These are phyloP conservation scores for Myripristis murdjan DNA, from an alignment of 2,797 vertebrate species.

Conservation along the genomic window DNA sequence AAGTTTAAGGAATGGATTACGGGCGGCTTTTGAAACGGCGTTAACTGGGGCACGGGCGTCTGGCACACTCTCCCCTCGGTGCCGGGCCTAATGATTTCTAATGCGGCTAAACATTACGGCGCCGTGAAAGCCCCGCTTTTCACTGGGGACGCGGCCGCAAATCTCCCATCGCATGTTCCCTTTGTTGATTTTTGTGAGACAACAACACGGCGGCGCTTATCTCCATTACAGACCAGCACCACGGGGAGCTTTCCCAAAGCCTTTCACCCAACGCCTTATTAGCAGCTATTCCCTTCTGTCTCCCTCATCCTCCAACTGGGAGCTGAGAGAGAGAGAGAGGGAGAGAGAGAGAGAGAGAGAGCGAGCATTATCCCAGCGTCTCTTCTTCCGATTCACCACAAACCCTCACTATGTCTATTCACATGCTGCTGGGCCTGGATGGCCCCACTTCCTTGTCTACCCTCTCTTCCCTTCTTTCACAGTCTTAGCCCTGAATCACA, in stretches of 20 bases:
- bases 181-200: conserved; percentile 87
- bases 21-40: conserved; percentile 60
- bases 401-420: conserved; percentile 56
- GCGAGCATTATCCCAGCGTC: conserved; percentile 63
- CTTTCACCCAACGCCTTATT: conserved; percentile 83
- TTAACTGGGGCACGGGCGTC: conserved; percentile 74
- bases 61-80: conserved; percentile 70
- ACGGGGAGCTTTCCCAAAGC: conserved; percentile 83
- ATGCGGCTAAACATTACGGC: conserved; percentile 82
- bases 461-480: conserved; percentile 41
- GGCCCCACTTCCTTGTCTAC: conserved; percentile 38
- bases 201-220: conserved; percentile 83
- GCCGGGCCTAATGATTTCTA: conserved; percentile 84
- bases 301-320: conserved; percentile 73
- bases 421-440: conserved; percentile 50
- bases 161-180: conserved; percentile 85
- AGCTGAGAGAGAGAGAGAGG: conserved; percentile 46
- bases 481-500: conserved; percentile 61
- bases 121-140: conserved; percentile 77
- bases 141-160: conserved; percentile 77
- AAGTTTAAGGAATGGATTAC: conserved; percentile 74
- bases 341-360: conserved; percentile 16
- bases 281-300: conserved; percentile 76
- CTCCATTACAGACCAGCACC: conserved; percentile 81
- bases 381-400: conserved; percentile 58